phyloP scores from a whole-genome alignment of 2,888 invertebrate genomes.

The Auanema sp. region DNA sequence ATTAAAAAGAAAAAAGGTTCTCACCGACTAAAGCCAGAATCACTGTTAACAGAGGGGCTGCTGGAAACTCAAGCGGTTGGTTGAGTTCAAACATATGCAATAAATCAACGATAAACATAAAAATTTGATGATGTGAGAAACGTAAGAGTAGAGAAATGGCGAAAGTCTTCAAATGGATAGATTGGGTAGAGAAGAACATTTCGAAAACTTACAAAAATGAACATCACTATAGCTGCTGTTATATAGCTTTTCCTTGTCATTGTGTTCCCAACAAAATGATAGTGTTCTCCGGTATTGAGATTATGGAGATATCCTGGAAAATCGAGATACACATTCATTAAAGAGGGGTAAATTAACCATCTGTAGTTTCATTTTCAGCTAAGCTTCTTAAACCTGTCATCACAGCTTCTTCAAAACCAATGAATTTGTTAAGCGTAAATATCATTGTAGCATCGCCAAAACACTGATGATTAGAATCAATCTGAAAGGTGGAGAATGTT shows the following conservation, averaged over 20 bases:
- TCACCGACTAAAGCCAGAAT: constrained; percentile 96
- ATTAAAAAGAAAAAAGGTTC: constrained; percentile 15
- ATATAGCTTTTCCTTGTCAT: constrained; percentile 91
- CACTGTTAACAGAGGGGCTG: constrained; percentile 92
- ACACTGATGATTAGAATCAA: constrained; percentile 83
- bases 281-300: constrained; percentile 96
- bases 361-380: constrained; percentile 93
- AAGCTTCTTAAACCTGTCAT: constrained; percentile 94
- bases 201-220: constrained; percentile 86
- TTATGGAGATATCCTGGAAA: constrained; percentile 71
- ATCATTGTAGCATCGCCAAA: constrained; percentile 90
- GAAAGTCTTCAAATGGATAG: constrained; percentile 78
- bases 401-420: constrained; percentile 94
- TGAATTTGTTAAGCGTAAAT: constrained; percentile 84
- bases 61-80: constrained; percentile 80
- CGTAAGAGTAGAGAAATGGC: constrained; percentile 95
- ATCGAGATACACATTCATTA: not conserved
- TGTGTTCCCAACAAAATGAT: constrained; percentile 95
- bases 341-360: constrained; percentile 71
- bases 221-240: constrained; percentile 94
- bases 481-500: constrained; percentile 31
- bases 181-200: not conserved
- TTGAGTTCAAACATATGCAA: constrained; percentile 97
- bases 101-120: constrained; percentile 96
- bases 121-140: constrained; percentile 99